Conservation (phyloP, 2,113 vertebrate species). For the Ictalurus furcatus region DNA sequence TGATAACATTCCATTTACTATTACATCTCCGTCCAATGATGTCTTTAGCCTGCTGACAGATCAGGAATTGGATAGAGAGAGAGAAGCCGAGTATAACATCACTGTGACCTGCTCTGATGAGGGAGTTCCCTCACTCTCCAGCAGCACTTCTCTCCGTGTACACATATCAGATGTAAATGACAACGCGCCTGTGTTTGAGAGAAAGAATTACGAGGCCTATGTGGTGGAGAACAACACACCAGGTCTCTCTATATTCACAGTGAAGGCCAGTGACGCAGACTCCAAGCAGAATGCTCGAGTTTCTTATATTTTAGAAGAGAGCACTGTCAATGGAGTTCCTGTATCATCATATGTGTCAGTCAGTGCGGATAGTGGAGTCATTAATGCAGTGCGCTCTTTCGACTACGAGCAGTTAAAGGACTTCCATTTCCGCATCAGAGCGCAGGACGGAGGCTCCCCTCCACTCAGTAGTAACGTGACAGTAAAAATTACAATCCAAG, state of each 20-base stretch:
- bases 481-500: slow-evolving; percentile 63
- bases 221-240: slow-evolving; percentile 71
- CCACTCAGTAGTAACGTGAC: slow-evolving; percentile 56
- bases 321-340: slow-evolving; percentile 66
- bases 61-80: slow-evolving; percentile 46
- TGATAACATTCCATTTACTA: slow-evolving; percentile 61
- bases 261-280: slow-evolving; percentile 64
- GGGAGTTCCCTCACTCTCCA: slow-evolving; percentile 63
- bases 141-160: slow-evolving; percentile 67
- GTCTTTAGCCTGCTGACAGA: slow-evolving; percentile 65
- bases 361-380: slow-evolving; percentile 76
- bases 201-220: slow-evolving; percentile 65
- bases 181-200: slow-evolving; percentile 73
- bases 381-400: slow-evolving; percentile 78
- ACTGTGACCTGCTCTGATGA: slow-evolving; percentile 49
- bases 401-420: slow-evolving; percentile 78
- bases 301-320: slow-evolving; percentile 76
- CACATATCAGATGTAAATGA: slow-evolving; percentile 75
- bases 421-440: slow-evolving; percentile 63
- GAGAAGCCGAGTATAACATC: slow-evolving; percentile 48
- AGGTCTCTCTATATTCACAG: slow-evolving; percentile 67
- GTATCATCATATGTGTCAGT: slow-evolving; percentile 79
- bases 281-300: slow-evolving; percentile 49
- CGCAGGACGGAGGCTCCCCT: slow-evolving; percentile 59
- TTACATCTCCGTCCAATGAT: slow-evolving; percentile 58